Percentiles rank a stretch among this genome's conserved stretches.
These are phyloP conservation scores for Pyrrhosoma nymphula DNA, from an alignment of 2,888 invertebrate species.

Conservation along the genomic window DNA sequence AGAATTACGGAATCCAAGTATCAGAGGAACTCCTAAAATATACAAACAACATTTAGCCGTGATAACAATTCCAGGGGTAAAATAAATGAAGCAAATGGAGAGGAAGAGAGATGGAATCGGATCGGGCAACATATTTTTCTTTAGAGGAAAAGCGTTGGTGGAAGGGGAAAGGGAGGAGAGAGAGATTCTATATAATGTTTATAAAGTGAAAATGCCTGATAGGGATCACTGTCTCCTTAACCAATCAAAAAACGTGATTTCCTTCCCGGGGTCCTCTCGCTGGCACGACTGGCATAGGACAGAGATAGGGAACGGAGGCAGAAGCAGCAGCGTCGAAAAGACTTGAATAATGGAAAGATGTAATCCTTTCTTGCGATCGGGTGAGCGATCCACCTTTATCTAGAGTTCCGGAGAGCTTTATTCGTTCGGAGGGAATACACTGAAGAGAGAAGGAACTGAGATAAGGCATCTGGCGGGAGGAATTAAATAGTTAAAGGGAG, in stretches of 20 bases:
- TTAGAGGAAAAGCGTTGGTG: not conserved
- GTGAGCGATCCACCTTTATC: conserved; percentile 18
- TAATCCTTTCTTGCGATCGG: not conserved
- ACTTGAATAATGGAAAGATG: conserved; percentile 28
- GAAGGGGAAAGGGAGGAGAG: no score
- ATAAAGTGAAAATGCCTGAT: not conserved
- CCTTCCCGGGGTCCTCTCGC: not conserved
- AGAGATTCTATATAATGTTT: not conserved
- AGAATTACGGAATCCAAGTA: no score
- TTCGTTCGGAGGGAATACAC: not conserved
- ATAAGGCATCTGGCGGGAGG: not conserved
- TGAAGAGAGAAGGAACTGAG: not conserved
- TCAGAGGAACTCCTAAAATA: no score
- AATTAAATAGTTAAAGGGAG: conserved; percentile 32
- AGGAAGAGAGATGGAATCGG: no score
- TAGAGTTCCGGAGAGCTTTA: not conserved
- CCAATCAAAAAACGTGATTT: not conserved
- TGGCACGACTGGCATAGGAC: not conserved
- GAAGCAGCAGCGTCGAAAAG: not conserved
- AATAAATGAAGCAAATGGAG: no score
- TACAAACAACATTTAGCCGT: no score
- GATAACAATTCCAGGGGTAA: no score
- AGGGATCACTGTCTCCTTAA: not conserved
- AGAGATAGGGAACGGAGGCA: not conserved
- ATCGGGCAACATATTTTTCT: no score